Evolutionary conservation across 1,140 invertebrate genomes (phyloP).

Genomic region (Drosophila punjabiensis): DNA sequence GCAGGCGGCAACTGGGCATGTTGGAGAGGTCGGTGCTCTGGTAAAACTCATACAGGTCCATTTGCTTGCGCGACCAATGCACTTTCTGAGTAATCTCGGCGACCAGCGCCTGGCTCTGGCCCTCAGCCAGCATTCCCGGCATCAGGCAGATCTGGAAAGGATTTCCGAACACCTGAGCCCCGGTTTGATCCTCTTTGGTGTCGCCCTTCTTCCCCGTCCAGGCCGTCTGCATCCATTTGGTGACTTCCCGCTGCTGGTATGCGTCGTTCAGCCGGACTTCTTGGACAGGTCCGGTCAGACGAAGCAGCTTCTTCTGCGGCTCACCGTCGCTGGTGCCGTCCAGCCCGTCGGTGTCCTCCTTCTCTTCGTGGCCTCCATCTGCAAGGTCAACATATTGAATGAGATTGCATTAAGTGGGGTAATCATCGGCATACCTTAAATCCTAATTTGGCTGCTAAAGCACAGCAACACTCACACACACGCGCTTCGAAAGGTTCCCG

Average conservation of each 20-base stretch:
- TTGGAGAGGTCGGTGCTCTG: conserved; percentile 89
- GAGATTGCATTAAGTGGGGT: conserved; percentile 69
- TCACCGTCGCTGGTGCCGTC: conserved; percentile 23
- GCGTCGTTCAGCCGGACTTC: conserved; percentile 44
- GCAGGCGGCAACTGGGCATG: conserved; percentile 84
- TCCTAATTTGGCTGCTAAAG: conserved; percentile 61
- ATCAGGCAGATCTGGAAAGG: conserved; percentile 80
- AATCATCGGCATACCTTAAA: conserved; percentile 73
- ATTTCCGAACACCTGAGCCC: conserved; percentile 63
- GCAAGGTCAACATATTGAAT: conserved; percentile 74
- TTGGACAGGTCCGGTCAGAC: conserved; percentile 23
- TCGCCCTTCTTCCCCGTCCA: conserved; percentile 39
- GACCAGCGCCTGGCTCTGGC: conserved; percentile 52
- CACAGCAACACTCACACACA: conserved; percentile 54
- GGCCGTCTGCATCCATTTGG: conserved; percentile 59
- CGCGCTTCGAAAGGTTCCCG: conserved; percentile 47
- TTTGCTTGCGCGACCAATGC: conserved; percentile 88
- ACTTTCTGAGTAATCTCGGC: conserved; percentile 85
- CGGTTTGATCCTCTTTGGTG: conserved; percentile 48
- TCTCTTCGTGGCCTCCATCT: conserved; percentile 32
- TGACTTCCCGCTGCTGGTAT: conserved; percentile 57
- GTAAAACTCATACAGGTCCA: conserved; percentile 91
- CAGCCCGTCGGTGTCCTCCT: conserved; percentile 18
- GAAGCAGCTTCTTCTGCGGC: conserved; percentile 60
- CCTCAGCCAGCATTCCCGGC: conserved; percentile 53